phyloP scores from a whole-genome alignment of 2,888 invertebrate species.

The Macrosoma leucophasiata region DNA sequence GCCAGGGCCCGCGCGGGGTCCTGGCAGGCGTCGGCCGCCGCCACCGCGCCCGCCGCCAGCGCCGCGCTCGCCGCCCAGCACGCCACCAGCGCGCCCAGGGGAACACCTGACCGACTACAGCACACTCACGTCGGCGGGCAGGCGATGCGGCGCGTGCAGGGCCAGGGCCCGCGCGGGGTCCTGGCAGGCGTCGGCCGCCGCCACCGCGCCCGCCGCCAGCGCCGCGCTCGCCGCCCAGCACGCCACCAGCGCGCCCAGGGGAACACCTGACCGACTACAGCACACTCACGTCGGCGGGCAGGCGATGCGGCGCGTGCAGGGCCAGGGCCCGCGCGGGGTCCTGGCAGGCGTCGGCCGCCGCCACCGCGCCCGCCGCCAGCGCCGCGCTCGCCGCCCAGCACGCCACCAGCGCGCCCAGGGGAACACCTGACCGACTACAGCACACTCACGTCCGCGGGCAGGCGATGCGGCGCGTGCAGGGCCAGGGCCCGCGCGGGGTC shows the following conservation, averaged over 20 bases:
- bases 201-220: slow-evolving; percentile 90
- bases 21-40: slow-evolving; percentile 89
- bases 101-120: slow-evolving; percentile 47
- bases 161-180: slow-evolving; percentile 89
- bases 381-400: slow-evolving; percentile 93
- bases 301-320: slow-evolving; percentile 74
- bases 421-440: slow-evolving; percentile 42
- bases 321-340: slow-evolving; percentile 89
- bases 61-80: slow-evolving; percentile 93
- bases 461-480: slow-evolving; percentile 74
- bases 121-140: slow-evolving; percentile 72
- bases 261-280: slow-evolving; percentile 47
- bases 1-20: slow-evolving; percentile 89
- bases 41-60: slow-evolving; percentile 90
- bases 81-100: slow-evolving; percentile 82
- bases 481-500: slow-evolving; percentile 89
- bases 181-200: slow-evolving; percentile 89
- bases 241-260: slow-evolving; percentile 82
- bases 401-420: slow-evolving; percentile 82
- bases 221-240: slow-evolving; percentile 93
- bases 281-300: slow-evolving; percentile 72
- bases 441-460: slow-evolving; percentile 72
- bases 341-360: slow-evolving; percentile 89
- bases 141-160: slow-evolving; percentile 74
- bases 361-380: slow-evolving; percentile 90